phyloP scores from a whole-genome alignment of 2,113 vertebrate genomes.

The Callopanchax toddi region DNA sequence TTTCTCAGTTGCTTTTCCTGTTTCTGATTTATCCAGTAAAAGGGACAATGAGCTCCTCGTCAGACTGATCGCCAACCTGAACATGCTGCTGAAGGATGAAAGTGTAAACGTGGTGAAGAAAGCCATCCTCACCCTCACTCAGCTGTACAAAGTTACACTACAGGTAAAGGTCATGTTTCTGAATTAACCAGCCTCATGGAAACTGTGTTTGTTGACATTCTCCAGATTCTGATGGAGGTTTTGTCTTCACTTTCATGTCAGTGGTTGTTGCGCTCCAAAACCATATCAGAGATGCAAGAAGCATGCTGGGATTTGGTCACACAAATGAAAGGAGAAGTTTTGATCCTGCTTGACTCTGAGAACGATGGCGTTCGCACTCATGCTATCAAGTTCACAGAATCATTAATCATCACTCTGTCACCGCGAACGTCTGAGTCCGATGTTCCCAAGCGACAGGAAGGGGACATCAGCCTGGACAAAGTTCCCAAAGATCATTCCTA shows the following conservation, averaged over 20 bases:
- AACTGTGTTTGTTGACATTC: too few species aligned
- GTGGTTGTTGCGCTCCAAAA: conserved; percentile 90
- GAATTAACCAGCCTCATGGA: too few species aligned
- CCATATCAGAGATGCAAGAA: conserved; percentile 88
- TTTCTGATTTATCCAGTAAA: conserved; percentile 79
- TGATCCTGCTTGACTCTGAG: conserved; percentile 89
- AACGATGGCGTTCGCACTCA: conserved; percentile 95
- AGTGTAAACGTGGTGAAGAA: conserved; percentile 97
- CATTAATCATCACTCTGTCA: conserved; percentile 89
- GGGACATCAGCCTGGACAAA: conserved; percentile 91
- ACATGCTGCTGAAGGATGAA: conserved; percentile 92
- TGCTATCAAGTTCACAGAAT: conserved; percentile 95
- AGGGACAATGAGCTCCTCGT: conserved; percentile 91
- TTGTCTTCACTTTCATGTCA: conserved; percentile 36
- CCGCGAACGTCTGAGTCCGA: conserved; percentile 88
- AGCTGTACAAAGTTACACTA: conserved; percentile 91
- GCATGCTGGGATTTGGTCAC: conserved; percentile 94
- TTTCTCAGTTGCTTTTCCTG: not conserved
- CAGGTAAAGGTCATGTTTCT: conserved; percentile 77
- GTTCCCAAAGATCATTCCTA: conserved; percentile 89
- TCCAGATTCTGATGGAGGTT: not conserved
- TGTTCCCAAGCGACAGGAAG: conserved; percentile 88
- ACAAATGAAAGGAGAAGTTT: conserved; percentile 90
- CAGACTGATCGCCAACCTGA: conserved; percentile 90
- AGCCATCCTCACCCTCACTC: conserved; percentile 92